Evolutionary conservation across 2,888 invertebrate species (phyloP).

Genomic region (Lampropteryx suffumata): DNA sequence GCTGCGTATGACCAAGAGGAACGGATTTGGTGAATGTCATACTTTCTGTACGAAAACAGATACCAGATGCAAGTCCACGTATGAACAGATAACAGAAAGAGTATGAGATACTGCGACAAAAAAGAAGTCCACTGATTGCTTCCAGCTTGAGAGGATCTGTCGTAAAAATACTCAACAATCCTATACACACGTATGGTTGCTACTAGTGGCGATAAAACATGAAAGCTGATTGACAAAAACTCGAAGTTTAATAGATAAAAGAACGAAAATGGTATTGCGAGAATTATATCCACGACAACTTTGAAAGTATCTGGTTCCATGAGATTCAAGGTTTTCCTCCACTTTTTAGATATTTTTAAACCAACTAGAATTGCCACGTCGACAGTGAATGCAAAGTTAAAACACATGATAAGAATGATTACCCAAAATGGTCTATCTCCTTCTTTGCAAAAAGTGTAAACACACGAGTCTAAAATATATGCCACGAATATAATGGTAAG

Average conservation of each 20-base stretch:
- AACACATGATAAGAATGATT: constrained; percentile 54
- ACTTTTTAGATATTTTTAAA: constrained; percentile 67
- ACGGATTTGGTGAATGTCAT: constrained; percentile 58
- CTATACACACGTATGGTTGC: constrained; percentile 68
- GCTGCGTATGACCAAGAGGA: constrained; percentile 68
- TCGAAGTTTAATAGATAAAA: constrained; percentile 54
- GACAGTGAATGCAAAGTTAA: constrained; percentile 60
- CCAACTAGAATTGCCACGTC: constrained; percentile 66
- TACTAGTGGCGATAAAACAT: constrained; percentile 63
- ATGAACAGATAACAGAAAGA: constrained; percentile 71
- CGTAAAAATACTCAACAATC: constrained; percentile 68
- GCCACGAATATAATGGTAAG: constrained; percentile 60
- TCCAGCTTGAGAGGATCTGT: constrained; percentile 71
- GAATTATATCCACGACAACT: constrained; percentile 58
- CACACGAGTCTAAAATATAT: constrained; percentile 64
- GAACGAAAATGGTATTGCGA: constrained; percentile 67
- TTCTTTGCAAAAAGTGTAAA: constrained; percentile 62
- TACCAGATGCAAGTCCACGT: constrained; percentile 77
- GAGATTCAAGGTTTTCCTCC: constrained; percentile 73
- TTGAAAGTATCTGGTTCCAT: constrained; percentile 65
- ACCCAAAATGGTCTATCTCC: constrained; percentile 53
- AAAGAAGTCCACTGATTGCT: constrained; percentile 77
- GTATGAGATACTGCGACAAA: constrained; percentile 71
- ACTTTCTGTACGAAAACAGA: constrained; percentile 64
- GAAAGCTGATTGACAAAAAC: constrained; percentile 47